Evolutionary conservation across 2,888 invertebrate genomes (phyloP), one percentile per base, ranked within the genome.

Genomic region (Polietes domitor): DNA sequence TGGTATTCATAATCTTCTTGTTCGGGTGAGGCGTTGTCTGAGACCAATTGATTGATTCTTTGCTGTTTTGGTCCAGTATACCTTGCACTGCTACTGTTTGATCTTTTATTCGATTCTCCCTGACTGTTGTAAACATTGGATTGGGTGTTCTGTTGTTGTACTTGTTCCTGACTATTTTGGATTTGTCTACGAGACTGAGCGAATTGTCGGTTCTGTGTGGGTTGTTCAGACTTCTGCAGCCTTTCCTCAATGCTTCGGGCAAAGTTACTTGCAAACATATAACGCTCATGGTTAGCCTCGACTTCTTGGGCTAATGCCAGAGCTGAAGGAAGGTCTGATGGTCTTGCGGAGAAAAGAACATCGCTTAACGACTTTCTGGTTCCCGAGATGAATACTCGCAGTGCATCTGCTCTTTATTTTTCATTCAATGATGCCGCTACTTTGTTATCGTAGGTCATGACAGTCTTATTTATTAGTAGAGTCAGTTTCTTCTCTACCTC

Each of bases 401-500:
- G 63, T 32, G 83, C 78, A 37, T 85, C 80, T n/a, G 74, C 77
- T 0, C 82, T 72, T 47, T 86, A 85, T 77, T 82, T 87, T 58
- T 85, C 61, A 37, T 77, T 83, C 12, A 86, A 70, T 0, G 77
- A 81, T 19, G 82, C 75, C 12, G 70, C 77, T 1, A 85, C 12
- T 10, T 50, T 73, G 9, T 72, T 53, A 5, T 86, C 80, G 19
- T 85, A 53, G 0, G 80, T 61, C n/a, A n/a, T n/a, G n/a, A n/a
- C n/a, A 0, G 55, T 85, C 24, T 86, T 87, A 24, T 86, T 86
- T 1, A 74, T 79, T 9, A 87, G 47, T 0, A 85, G 55, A 0
- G 86, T 85, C 9, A 85, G 26, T 17, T 82, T 86, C 37, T 78
- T 81, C 55, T 86, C 85, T 4, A 85, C 83, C 24, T 86, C 83